Base-by-base conservation (phyloP, 1,140 invertebrate genomes). In the Lycorma delicatula region DNA sequence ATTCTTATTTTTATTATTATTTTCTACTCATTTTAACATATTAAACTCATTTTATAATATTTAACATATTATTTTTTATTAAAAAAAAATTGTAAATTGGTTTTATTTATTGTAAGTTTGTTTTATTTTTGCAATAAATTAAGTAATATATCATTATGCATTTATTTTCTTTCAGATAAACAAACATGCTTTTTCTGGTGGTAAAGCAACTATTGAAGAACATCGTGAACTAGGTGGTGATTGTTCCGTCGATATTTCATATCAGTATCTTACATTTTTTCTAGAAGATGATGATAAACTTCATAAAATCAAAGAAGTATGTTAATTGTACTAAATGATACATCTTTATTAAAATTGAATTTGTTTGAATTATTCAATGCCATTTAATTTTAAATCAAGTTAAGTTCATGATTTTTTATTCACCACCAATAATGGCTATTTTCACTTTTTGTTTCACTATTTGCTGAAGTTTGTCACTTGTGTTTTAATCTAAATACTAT, bases 101-200 rank as follows among this genome's bases (percentile, higher is more conserved):
- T 12, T 5, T 11, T 20, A 7, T 12, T 27, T 5, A 3, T 18
- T 25, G 13, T 3, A 26, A 23, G 2, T 38, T 54, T 38, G 11
- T 50, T 28, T 11, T 52, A 16, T 20, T 7, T 56, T 9, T 9
- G n/a, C 9, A 34, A 9, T 34, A n/a, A 16, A 41, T 53, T 48
- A 59, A n/a, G n/a, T n/a, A n/a, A n/a, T n/a, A n/a, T n/a, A n/a
- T n/a, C n/a, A n/a, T n/a, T n/a, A n/a, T n/a, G n/a, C n/a, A n/a
- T n/a, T n/a, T 53, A 59, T 60, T 55, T 18, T 60, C 29, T 59
- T 68, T 53, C 66, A 92, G 86, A 86, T 95, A 31, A 99, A 99
- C 70, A 98, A 98, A 77, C 91, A 98, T 74, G 97, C 97, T 23
- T 99, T 98, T 76, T 98, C 94, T 52, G 97, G 97, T 26, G 97